phyloP scores from a whole-genome alignment of 2,113 vertebrate genomes.

The Odontesthes bonariensis region DNA sequence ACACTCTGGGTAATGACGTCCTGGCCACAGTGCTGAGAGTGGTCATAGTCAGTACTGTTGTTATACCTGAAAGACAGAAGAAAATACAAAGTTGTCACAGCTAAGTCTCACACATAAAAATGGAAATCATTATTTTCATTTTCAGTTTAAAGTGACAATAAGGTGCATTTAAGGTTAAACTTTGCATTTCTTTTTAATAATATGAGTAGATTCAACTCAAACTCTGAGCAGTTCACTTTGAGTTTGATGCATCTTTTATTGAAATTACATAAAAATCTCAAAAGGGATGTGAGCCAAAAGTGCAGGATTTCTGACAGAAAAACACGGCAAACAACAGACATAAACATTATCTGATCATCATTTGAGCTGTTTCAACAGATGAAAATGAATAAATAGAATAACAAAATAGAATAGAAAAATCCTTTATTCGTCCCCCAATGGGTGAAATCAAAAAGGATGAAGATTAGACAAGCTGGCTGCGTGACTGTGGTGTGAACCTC shows the following conservation, averaged over 20 bases:
- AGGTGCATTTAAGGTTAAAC: no score
- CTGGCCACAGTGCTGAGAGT: constrained; percentile 95
- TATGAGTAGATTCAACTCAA: not conserved
- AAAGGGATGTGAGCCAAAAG: not conserved
- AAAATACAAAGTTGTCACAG: not conserved
- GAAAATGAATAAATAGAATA: no score
- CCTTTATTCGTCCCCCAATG: no score
- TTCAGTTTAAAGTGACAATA: not conserved
- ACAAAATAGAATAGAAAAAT: no score
- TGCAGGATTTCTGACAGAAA: not conserved
- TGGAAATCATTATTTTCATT: not conserved
- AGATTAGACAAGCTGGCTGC: not conserved
- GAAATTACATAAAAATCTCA: not conserved
- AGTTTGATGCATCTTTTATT: not conserved
- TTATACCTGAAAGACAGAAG: constrained; percentile 87
- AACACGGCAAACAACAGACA: not conserved
- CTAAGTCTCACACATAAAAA: not conserved
- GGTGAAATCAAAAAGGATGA: not conserved
- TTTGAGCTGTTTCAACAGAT: not conserved
- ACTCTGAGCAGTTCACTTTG: not conserved
- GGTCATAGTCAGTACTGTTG: constrained; percentile 97
- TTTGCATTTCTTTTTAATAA: no score
- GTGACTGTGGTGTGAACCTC: not conserved
- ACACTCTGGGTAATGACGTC: constrained; percentile 94
- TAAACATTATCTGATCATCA: not conserved